A percentile compares a stretch with the other conserved stretches of the same genome.
phyloP scores from a whole-genome alignment of 2,113 vertebrate species.

The Mobula birostris region DNA sequence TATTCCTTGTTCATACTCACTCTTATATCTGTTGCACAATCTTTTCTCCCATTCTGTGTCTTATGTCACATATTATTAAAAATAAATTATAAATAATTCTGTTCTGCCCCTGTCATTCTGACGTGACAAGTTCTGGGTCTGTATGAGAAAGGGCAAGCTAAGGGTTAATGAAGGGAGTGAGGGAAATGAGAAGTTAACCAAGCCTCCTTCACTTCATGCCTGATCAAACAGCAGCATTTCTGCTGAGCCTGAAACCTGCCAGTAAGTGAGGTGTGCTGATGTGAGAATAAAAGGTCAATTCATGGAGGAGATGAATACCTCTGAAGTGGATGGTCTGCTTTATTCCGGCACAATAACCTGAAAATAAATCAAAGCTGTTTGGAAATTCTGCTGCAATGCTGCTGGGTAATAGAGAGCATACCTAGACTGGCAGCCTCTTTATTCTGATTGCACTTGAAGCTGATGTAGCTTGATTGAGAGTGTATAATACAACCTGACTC shows the following conservation, averaged over 20 bases:
- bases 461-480: background rate
- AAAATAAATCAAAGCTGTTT: background rate
- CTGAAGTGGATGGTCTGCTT: background rate
- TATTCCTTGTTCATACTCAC: no score
- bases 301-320: background rate
- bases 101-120: background rate
- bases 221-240: background rate
- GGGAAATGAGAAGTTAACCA: background rate
- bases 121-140: background rate
- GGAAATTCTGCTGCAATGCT: background rate
- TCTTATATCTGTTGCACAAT: background rate
- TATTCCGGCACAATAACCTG: background rate
- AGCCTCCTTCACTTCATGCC: background rate
- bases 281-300: background rate
- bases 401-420: background rate
- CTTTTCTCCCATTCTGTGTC: background rate
- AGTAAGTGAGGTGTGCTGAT: slow-evolving; percentile 14
- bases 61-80: background rate
- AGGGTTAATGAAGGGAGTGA: background rate
- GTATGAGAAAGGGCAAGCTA: background rate
- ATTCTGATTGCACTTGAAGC: background rate
- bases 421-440: background rate
- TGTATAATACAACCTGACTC: background rate
- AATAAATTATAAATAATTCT: background rate
- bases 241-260: background rate